Base-by-base conservation (phyloP, 2,113 vertebrate genomes). In the Progne subis region DNA sequence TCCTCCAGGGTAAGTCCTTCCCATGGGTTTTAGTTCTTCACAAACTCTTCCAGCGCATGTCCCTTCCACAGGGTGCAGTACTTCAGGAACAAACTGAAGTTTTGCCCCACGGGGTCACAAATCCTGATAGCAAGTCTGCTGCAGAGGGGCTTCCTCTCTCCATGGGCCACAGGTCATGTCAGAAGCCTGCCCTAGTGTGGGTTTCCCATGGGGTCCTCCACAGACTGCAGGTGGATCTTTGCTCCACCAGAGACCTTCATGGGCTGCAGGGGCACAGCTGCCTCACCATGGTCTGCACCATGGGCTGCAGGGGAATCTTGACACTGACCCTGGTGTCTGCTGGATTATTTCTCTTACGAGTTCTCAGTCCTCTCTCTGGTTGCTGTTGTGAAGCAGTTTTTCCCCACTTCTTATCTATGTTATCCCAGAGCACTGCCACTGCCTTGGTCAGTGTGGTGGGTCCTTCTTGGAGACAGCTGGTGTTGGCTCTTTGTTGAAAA, bases 401-500 rank as follows among this genome's bases (percentile, higher is more conserved):
- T 4, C 13, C 47, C 31, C 12, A 20, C 8, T 28, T 67, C 14
- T 52, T 57, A 49, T 18, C 24, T 19, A 0, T 18, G 11, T 63
- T 72, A 19, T 31, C 18, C 8, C 31, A 88, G 64, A 64, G 8
- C 2, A 3, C 31, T 1, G 0, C 53, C 74, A 39, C 19, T 25
- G 15, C 9, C 53, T 68, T 69, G 49, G 24, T n/a, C 17, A 25
- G 24, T 3, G 2, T 10, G 1, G 3, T 3, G 0, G 5, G 3
- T 34, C 5, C 1, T 0, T 43, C 43, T 55, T 46, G 29, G 25
- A 78, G 44, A 21, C 0, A 0, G 6, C 14, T 75, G 41, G 6
- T 1, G 0, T 14, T 63, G 37, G 14, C 41, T 55, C 18, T 57
- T 53, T 0, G 0, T 50, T n/a, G n/a, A 29, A 34, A 74, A 2